These are phyloP conservation scores for Sarcoramphus papa DNA, from an alignment of 2,797 vertebrate genomes.

Conservation along the genomic window DNA sequence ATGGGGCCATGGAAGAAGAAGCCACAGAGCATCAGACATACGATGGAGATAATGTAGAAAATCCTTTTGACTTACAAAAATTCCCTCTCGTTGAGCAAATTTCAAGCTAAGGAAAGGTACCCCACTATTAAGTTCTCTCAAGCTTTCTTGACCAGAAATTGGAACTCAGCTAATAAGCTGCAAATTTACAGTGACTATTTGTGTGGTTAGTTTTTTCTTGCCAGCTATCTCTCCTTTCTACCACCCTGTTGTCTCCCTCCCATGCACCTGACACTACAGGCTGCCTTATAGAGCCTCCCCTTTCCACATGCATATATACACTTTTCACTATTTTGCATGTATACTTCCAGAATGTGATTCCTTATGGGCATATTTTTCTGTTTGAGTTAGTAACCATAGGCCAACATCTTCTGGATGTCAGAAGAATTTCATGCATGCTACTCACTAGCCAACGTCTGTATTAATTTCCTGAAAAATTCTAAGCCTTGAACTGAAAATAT, in stretches of 20 bases:
- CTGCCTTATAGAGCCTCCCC: background rate
- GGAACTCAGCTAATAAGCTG: background rate
- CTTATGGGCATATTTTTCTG: background rate
- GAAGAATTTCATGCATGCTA: background rate
- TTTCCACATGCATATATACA: background rate
- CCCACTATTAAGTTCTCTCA: background rate
- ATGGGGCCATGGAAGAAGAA: background rate
- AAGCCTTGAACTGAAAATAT: background rate
- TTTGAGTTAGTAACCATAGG: background rate
- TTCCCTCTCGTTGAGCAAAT: background rate
- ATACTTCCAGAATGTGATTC: background rate
- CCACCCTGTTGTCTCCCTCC: background rate
- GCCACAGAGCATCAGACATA: fast-evolving
- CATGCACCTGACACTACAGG: background rate
- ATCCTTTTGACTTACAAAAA: background rate
- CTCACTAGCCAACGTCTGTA: background rate
- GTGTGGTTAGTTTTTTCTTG: background rate
- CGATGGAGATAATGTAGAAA: background rate
- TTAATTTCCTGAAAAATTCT: background rate
- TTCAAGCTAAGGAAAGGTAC: background rate
- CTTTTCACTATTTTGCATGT: background rate
- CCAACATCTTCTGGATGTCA: background rate
- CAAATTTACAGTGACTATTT: background rate
- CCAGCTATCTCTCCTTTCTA: background rate
- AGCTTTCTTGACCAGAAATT: background rate